Evolutionary conservation across 2,888 invertebrate genomes (phyloP).

Genomic region (Tiliacea aurago): DNA sequence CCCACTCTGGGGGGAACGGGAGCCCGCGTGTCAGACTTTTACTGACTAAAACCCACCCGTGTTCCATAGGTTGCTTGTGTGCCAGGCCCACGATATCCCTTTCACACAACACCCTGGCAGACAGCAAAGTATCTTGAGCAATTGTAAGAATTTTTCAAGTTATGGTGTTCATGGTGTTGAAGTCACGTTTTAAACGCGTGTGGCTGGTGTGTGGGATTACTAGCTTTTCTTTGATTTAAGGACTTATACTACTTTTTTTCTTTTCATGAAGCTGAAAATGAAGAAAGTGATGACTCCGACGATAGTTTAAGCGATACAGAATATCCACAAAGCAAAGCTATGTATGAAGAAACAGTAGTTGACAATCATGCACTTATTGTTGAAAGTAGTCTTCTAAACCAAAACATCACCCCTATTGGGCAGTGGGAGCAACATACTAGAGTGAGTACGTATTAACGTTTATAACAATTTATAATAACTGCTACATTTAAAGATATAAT

Average conservation of each 20-base stretch:
- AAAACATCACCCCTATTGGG: conserved; percentile 91
- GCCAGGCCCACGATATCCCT: too few species aligned
- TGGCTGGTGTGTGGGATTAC: background rate
- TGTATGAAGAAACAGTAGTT: conserved; percentile 59
- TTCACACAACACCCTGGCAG: too few species aligned
- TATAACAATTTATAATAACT: conserved; percentile 5
- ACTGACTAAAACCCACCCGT: too few species aligned
- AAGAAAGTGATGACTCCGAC: conserved; percentile 78
- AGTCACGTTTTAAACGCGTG: background rate
- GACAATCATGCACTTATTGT: conserved; percentile 81
- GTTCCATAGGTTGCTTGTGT: too few species aligned
- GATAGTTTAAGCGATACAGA: conserved; percentile 85
- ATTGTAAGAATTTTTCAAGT: background rate
- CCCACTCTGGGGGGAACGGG: too few species aligned
- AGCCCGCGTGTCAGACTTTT: too few species aligned
- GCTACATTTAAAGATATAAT: background rate
- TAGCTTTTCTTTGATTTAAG: background rate
- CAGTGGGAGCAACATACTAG: conserved; percentile 97
- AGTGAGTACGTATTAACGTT: conserved; percentile 90
- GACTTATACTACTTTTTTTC: background rate
- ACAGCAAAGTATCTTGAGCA: background rate
- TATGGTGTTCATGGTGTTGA: background rate
- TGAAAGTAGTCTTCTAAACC: conserved; percentile 90
- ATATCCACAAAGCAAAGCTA: conserved; percentile 79
- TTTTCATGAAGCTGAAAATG: conserved; percentile 72